Evolutionary conservation across 1,140 invertebrate genomes (phyloP), one percentile per base, ranked within the genome.

Genomic region (Drosophila sucinea): DNA sequence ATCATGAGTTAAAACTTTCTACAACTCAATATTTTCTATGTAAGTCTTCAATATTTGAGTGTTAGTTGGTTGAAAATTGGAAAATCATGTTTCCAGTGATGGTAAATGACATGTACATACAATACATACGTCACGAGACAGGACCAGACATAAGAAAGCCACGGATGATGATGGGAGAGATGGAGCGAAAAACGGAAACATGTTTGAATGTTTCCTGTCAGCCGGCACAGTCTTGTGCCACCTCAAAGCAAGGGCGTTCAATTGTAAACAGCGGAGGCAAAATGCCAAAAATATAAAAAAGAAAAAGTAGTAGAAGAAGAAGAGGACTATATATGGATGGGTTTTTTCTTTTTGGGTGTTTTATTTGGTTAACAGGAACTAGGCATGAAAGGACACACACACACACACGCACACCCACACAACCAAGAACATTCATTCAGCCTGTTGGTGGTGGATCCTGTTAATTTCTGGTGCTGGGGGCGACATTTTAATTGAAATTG

Each of bases 401-500:
- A 72, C 61, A 81, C 60, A 51, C 55, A 23, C 35, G 11, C 35
- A 38, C 35, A 38, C 2, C 70, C 61, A 81, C 60, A 51, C 51
- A 61, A 58, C 60, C 17, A 60, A 56, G 68, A 47, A 55, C 41
- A 65, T 64, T 57, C 33, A 25, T 64, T 57, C 33, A 25, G 60
- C 63, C 71, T 58, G 25, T 63, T 74, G 67, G 67, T 79, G 63
- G 63, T 79, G 63, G 63, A 64, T 54, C 58, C 40, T 67, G 68
- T 64, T 73, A 79, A 87, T 85, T 87, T 85, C 75, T 73, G 56
- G 38, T 35, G 69, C 66, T 89, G 60, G 38, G 55, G 73, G 83
- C 84, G 67, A 79, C 84, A 80, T 83, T 86, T 86, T 86, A 86
- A 86, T 86, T 86, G 83, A 86, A 86, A 86, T 89, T 67, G 71